Base-by-base conservation (phyloP, 2,113 vertebrate species). In the Macroglossus sobrinus region DNA sequence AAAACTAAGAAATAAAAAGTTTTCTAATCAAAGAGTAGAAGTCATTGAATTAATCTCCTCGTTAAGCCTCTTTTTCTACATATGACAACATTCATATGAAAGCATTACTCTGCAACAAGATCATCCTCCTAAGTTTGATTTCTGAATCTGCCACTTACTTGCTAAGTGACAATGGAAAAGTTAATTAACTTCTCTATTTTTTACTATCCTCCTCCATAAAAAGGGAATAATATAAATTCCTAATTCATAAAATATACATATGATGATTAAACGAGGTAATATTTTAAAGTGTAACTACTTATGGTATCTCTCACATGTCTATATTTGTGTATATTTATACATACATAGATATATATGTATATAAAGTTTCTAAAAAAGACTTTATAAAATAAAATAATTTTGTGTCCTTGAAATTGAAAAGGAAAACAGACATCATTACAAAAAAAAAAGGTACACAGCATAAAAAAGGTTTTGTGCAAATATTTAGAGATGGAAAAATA, bases 41-140 rank as follows among this genome's bases (percentile, higher is more conserved):
- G n/a, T 81, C 33, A 72, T 3, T 57, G 33, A 91, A n/a, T 47
- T 63, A 10, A 76, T 0, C 19, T 61, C 3, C 10, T 79, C 50
- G 24, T 11, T 2, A 18, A 47, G 10, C 6, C 0, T 22, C 53
- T 30, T 28, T 0, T 2, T 40, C 18, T 84, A 3, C 7, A 45
- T 1, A 12, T 28, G 10, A 79, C 16, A 66, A 1, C 22, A 13
- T 0, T n/a, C 0, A 1, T 10, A 12, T 16, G 26, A 82, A 10
- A 82, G 40, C 35, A 26, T 3, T 24, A 13, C 4, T n/a, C 15
- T 71, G 4, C 1, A 33, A 22, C 22, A 12, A 84, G 11, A 4
- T 61, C 40, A 76, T 40, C 35, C 26, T 5, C 53, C 26, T 63
- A 18, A 78, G 2, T 15, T 35, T 59, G 50, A 84, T 57, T 71